These are phyloP conservation scores for Macrocentrus cingulum DNA, from an alignment of 1,140 invertebrate genomes.

Conservation along the genomic window DNA sequence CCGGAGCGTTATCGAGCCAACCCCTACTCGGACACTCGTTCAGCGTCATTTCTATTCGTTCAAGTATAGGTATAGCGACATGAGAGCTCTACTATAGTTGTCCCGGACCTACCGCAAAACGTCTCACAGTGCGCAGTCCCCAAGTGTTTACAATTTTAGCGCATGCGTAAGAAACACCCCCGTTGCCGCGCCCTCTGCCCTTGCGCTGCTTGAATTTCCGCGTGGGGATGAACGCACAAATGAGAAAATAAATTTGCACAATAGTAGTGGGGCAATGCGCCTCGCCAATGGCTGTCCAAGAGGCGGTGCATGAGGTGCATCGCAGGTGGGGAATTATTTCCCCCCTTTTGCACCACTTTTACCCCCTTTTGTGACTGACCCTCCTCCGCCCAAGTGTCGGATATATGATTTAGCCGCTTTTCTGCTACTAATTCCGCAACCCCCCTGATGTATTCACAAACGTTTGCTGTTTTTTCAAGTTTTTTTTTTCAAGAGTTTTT, in stretches of 20 bases:
- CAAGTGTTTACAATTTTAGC: constrained; percentile 53
- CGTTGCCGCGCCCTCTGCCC: constrained; percentile 25
- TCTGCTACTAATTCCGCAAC: no score
- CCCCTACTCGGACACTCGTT: constrained; percentile 26
- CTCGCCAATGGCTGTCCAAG: constrained; percentile 7
- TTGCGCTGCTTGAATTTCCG: constrained; percentile 4
- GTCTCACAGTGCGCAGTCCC: constrained; percentile 49
- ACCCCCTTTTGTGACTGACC: no score
- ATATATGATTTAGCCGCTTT: no score
- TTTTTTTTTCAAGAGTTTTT: no score
- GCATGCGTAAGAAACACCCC: constrained; percentile 44
- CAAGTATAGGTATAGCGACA: constrained; percentile 5
- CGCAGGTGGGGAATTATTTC: constrained; percentile 13
- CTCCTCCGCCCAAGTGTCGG: no score
- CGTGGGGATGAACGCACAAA: no score
- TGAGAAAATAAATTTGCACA: constrained; percentile 8
- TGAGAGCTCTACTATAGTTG: constrained; percentile 5
- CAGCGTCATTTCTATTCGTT: constrained; percentile 11
- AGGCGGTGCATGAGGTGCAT: constrained; percentile 18
- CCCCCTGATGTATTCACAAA: no score
- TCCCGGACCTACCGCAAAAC: constrained; percentile 55
- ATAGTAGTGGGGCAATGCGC: constrained; percentile 9
- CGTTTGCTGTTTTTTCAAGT: no score
- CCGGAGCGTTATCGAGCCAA: constrained; percentile 51
- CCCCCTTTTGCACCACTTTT: neutral